phyloP scores from a whole-genome alignment of 2,888 invertebrate species.

The Tenodera sinensis region DNA sequence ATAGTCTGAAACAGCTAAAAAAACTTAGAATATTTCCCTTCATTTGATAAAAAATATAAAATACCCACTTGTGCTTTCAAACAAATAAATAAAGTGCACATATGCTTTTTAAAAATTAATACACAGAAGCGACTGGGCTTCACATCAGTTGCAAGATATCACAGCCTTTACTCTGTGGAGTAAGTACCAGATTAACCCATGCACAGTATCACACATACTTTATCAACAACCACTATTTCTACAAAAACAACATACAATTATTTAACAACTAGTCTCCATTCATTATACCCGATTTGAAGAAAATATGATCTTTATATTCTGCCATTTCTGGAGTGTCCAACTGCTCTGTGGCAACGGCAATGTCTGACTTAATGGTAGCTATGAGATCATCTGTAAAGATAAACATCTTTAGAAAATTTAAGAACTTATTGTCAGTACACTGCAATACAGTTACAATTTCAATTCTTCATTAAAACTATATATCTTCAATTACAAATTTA shows the following conservation, averaged over 20 bases:
- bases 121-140: not conserved
- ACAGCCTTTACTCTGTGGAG: not conserved
- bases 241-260: not conserved
- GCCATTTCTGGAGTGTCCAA: slow-evolving; percentile 56
- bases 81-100: too few species aligned
- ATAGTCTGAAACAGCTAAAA: too few species aligned
- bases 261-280: not conserved
- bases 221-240: not conserved
- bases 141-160: not conserved
- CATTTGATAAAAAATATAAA: too few species aligned
- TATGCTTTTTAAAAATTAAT: too few species aligned
- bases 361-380: slow-evolving; percentile 74
- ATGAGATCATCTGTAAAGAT: slow-evolving; percentile 64
- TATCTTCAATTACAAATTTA: too few species aligned
- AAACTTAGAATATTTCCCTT: too few species aligned
- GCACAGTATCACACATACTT: not conserved
- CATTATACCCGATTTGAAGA: slow-evolving; percentile 44
- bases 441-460: too few species aligned
- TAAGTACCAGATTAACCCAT: not conserved
- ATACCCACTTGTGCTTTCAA: too few species aligned
- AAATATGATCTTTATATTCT: slow-evolving; percentile 51
- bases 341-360: slow-evolving; percentile 59
- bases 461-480: too few species aligned
- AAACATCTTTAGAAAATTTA: not conserved
- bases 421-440: too few species aligned